These are phyloP conservation scores for Erinaceus europaeus DNA, from an alignment of 2,113 vertebrate species.

Conservation along the genomic window DNA sequence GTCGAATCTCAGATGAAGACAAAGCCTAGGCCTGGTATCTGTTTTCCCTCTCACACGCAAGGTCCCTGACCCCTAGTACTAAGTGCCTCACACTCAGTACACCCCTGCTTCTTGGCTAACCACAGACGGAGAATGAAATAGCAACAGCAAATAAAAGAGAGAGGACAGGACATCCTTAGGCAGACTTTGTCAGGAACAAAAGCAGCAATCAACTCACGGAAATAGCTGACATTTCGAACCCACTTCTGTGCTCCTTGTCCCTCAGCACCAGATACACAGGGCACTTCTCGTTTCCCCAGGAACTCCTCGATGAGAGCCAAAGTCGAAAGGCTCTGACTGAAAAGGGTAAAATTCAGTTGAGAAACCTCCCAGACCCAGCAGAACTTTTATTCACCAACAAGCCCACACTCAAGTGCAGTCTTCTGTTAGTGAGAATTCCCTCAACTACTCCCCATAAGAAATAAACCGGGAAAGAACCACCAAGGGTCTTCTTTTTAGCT, in stretches of 20 bases:
- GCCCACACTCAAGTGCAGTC: background rate
- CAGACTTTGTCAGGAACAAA: background rate
- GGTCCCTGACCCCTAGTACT: background rate
- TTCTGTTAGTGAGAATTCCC: background rate
- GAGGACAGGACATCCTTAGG: background rate
- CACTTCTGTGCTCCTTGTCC: constrained; percentile 87
- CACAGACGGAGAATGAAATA: background rate
- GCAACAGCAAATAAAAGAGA: background rate
- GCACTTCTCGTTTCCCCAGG: constrained; percentile 91
- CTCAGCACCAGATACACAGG: constrained; percentile 81
- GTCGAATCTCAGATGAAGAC: background rate
- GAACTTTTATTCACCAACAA: background rate
- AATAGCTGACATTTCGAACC: constrained; percentile 95
- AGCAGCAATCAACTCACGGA: constrained; percentile 89
- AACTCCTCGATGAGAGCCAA: constrained; percentile 98
- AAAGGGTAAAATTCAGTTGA: constrained; percentile 70
- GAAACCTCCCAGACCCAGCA: constrained; percentile 16
- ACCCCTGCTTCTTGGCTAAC: background rate
- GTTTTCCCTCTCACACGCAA: background rate
- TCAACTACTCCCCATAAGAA: background rate
- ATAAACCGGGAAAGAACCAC: background rate
- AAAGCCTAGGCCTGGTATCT: background rate
- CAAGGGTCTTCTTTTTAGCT: background rate
- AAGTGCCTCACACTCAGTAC: background rate
- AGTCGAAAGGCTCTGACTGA: constrained; percentile 97